Conservation (phyloP, 2,113 vertebrate genomes). For the Ptilonorhynchus violaceus region DNA sequence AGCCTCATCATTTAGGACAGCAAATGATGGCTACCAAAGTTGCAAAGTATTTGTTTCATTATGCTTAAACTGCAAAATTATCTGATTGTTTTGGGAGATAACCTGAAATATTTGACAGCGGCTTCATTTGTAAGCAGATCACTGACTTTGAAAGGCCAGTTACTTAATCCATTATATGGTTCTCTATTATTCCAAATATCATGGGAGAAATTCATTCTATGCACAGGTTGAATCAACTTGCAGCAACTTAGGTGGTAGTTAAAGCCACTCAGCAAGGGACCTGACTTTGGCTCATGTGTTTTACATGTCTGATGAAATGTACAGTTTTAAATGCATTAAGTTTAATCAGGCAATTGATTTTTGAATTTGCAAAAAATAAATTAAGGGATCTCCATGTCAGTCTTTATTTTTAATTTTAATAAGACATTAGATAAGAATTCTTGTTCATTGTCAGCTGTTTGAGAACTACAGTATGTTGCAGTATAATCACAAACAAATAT, state of each 20-base stretch:
- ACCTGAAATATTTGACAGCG: background rate
- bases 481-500: slow-evolving; percentile 44
- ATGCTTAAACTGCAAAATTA: background rate
- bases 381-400: background rate
- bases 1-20: background rate
- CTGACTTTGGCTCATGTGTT: background rate
- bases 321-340: background rate
- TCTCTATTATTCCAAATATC: background rate
- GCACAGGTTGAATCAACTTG: background rate
- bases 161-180: background rate
- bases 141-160: background rate
- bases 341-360: slow-evolving; percentile 2
- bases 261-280: background rate
- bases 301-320: background rate
- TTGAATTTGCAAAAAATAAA: slow-evolving; percentile 1
- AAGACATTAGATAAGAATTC: background rate
- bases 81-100: background rate
- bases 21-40: background rate
- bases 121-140: background rate
- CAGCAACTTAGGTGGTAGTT: background rate
- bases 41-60: background rate
- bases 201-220: background rate
- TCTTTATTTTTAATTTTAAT: slow-evolving; percentile 4
- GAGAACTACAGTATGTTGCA: slow-evolving; percentile 11
- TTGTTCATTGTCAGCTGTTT: slow-evolving; percentile 2